Conservation (phyloP, 2,888 invertebrate species). For the Gandaritis pyraliata region DNA sequence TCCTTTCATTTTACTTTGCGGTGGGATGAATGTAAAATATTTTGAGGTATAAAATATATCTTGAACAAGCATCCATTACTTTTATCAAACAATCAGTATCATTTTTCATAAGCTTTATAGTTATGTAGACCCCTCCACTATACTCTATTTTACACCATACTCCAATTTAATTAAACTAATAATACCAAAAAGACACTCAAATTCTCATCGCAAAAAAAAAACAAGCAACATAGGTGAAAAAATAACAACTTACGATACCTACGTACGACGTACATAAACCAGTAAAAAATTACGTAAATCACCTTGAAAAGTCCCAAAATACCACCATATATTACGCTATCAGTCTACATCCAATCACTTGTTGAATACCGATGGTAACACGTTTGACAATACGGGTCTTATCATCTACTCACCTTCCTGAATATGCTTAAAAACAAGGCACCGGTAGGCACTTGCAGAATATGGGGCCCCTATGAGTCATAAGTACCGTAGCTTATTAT, state of each 20-base stretch:
- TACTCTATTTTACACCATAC: too few relatives aligned
- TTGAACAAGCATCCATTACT: not conserved
- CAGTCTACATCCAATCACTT: constrained; percentile 42
- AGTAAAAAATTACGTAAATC: constrained; percentile 28
- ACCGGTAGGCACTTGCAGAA: constrained; percentile 64
- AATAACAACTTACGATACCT: too few relatives aligned
- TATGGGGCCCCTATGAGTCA: constrained; percentile 55
- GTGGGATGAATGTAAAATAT: constrained; percentile 19
- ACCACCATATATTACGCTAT: constrained; percentile 32
- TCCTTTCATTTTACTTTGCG: constrained; percentile 38
- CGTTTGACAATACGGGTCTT: constrained; percentile 69
- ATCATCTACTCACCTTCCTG: constrained; percentile 56
- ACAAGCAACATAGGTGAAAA: too few relatives aligned
- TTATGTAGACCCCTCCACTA: too few relatives aligned
- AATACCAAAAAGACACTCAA: too few relatives aligned
- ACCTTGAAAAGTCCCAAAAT: constrained; percentile 40
- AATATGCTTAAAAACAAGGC: constrained; percentile 50
- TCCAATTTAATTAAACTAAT: too few relatives aligned
- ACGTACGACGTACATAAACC: not conserved
- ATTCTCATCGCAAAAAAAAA: too few relatives aligned
- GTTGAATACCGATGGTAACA: constrained; percentile 41
- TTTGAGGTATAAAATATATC: not conserved
- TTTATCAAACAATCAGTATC: too few relatives aligned
- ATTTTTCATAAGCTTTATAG: too few relatives aligned
- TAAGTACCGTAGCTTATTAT: constrained; percentile 2